Percentiles rank a stretch among this genome's conserved stretches.
Evolutionary conservation across 2,113 vertebrate species (phyloP).

Genomic region (Prietella phreatophila): DNA sequence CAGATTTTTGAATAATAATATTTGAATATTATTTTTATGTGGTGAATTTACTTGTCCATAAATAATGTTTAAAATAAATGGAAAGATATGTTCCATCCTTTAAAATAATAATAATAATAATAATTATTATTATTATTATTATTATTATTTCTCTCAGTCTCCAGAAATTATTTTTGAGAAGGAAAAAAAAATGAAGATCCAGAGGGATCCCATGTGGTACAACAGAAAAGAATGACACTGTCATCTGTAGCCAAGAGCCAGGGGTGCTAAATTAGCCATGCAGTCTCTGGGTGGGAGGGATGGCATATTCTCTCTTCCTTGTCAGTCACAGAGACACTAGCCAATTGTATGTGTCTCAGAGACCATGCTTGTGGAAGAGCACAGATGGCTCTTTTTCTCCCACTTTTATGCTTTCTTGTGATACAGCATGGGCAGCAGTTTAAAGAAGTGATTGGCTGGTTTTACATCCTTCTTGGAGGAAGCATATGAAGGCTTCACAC

Average conservation of each 20-base stretch:
- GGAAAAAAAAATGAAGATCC: too few species aligned
- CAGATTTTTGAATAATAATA: neutral
- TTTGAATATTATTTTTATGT: too few species aligned
- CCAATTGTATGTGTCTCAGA: neutral
- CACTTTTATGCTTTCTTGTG: neutral
- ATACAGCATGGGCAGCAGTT: neutral
- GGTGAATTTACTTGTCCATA: neutral
- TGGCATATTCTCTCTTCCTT: neutral
- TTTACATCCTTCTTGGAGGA: neutral
- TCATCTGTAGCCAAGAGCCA: neutral
- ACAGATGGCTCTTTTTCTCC: neutral
- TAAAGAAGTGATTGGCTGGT: neutral
- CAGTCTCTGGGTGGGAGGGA: neutral
- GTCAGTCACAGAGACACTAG: neutral
- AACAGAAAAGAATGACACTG: neutral
- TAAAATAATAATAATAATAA: too few species aligned
- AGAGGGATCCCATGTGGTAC: too few species aligned
- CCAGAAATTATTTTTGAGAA: neutral
- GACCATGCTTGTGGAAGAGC: neutral
- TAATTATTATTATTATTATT: too few species aligned
- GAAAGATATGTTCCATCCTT: too few species aligned
- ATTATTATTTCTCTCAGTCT: neutral
- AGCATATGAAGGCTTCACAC: neutral
- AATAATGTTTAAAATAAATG: neutral
- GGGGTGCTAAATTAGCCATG: neutral